Evolutionary conservation across 1,140 invertebrate genomes (phyloP), one percentile per base, ranked within the genome.

Genomic region (Drosophila persimilis): DNA sequence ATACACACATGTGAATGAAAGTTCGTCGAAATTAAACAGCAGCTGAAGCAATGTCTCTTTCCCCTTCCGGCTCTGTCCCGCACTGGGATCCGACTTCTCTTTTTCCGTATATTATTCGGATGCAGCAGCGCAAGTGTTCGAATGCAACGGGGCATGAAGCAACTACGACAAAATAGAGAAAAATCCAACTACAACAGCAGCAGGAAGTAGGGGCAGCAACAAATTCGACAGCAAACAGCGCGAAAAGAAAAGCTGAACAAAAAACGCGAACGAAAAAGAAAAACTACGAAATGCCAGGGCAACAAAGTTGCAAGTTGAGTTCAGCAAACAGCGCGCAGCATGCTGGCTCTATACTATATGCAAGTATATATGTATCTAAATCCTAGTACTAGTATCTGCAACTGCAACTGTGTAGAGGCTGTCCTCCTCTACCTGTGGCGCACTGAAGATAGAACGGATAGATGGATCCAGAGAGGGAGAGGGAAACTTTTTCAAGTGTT

Each of bases 91-190:
- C 53, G 74, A 61, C 39, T 50, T 53, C 20, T 39, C 9, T 24
- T 15, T 46, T 22, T 39, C 7, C 44, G 52, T 54, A 41, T 13
- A 35, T 51, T 47, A 63, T 73, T 73, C 51, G 57, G 44, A 77
- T 77, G 69, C 77, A 74, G 69, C 70, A 77, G 69, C 55, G 77
- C 61, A 85, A 85, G 81, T 85, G 81, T 86, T 85, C 81, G 52
- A 50, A 85, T 86, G 81, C 81, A 85, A 67, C 81, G 62, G 77
- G 47, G 58, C 81, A 81, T 86, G 81, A 85, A 85, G 77, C 63
- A 61, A 84, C 72, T 79, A 69, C 77, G 73, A 62, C 77, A 81
- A 62, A 72, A 61, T 60, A 55, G 22, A 80, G 73, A 67, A 72
- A 64, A 57, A 47, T 59, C 31, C 61, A 65, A 65, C 64, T 67